Evolutionary conservation across 2,888 invertebrate species (phyloP).

Genomic region (Drosophila differens): DNA sequence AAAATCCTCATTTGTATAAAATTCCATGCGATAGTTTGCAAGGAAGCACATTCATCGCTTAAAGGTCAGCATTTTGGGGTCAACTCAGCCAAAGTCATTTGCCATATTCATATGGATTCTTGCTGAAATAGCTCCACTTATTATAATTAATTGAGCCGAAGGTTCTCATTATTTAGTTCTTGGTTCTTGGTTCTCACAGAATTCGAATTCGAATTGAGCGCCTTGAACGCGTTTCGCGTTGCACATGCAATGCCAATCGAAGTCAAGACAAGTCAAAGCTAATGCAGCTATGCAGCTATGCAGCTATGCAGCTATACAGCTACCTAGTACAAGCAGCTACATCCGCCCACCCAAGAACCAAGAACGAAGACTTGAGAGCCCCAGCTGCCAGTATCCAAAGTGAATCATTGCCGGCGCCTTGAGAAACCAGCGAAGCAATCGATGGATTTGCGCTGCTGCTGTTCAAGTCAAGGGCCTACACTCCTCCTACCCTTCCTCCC

Average conservation of each 20-base stretch:
- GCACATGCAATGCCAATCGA: constrained; percentile 57
- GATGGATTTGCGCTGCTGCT: constrained; percentile 28
- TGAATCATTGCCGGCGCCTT: constrained; percentile 52
- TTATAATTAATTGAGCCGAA: constrained; percentile 46
- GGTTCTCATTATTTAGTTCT: constrained; percentile 36
- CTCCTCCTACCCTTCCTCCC: constrained; percentile 50
- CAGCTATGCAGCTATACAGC: neutral
- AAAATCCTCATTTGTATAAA: neutral
- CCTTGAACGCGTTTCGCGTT: constrained; percentile 56
- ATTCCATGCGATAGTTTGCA: neutral
- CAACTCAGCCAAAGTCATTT: constrained; percentile 12
- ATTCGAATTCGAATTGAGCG: constrained; percentile 20
- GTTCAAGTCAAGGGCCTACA: constrained; percentile 42
- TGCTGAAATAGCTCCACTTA: constrained; percentile 32
- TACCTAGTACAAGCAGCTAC: constrained; percentile 42
- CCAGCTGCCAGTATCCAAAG: constrained; percentile 48
- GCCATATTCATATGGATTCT: constrained; percentile 45
- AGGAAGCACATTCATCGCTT: constrained; percentile 5
- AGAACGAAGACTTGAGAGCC: constrained; percentile 15
- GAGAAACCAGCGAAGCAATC: constrained; percentile 59
- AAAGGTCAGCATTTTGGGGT: constrained; percentile 36
- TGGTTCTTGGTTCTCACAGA: constrained; percentile 23
- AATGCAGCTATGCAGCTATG: constrained; percentile 3
- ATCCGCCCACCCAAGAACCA: constrained; percentile 14
- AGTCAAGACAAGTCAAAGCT: constrained; percentile 40